Conservation (phyloP, 1,140 invertebrate species). For the Ostrea edulis region DNA sequence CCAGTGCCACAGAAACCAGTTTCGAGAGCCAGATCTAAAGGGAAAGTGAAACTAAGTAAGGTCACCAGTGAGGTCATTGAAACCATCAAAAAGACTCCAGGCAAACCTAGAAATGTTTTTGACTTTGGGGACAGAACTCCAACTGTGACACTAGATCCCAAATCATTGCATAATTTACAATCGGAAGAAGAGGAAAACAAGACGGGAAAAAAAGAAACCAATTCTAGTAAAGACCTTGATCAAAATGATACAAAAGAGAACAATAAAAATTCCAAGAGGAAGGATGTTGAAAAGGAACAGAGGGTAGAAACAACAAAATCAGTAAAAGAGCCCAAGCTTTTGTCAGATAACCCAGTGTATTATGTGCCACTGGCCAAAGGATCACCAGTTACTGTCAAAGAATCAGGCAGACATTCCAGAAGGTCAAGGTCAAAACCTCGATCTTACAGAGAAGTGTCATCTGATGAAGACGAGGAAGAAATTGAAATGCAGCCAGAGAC, state of each 20-base stretch:
- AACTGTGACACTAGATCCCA: constrained; percentile 36
- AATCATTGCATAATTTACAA: constrained; percentile 45
- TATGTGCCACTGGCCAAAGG: constrained; percentile 40
- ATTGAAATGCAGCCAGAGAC: neutral
- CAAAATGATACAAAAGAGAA: constrained; percentile 29
- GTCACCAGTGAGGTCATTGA: constrained; percentile 5
- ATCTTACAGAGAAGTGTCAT: neutral
- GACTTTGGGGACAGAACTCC: constrained; percentile 71
- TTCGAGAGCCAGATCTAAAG: constrained; percentile 62
- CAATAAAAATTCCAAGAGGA: neutral
- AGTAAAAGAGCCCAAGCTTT: constrained; percentile 27
- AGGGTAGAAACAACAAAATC: neutral
- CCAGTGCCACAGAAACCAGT: constrained; percentile 61
- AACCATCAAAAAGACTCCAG: constrained; percentile 37
- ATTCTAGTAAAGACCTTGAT: constrained; percentile 32
- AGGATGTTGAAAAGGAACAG: neutral
- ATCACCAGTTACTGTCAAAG: neutral
- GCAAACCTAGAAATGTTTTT: constrained; percentile 63
- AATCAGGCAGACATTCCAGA: constrained; percentile 8
- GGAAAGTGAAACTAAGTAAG: constrained; percentile 61
- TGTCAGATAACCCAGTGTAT: constrained; percentile 44
- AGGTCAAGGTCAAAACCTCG: constrained; percentile 27
- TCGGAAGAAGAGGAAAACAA: neutral
- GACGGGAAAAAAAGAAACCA: neutral
- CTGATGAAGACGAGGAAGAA: constrained; percentile 37